Conservation (phyloP, 2,888 invertebrate species). For the Latrodectus hesperus region DNA sequence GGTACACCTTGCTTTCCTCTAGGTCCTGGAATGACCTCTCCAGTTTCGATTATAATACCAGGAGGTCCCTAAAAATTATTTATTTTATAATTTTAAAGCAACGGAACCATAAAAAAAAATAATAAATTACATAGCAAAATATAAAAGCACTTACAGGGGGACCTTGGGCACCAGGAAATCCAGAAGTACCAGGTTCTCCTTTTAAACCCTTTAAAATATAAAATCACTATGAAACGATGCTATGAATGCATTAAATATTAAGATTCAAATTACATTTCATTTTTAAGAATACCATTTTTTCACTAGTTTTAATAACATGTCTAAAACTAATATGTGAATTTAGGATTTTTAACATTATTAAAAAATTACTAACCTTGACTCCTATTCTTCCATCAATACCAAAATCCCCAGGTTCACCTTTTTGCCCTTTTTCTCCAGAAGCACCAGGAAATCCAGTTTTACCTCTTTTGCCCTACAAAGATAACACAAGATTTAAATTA, state of each 20-base stretch:
- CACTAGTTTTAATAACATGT: too few species aligned
- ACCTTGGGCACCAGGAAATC: slow-evolving; percentile 60
- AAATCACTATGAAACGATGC: background rate
- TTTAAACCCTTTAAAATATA: slow-evolving; percentile 44
- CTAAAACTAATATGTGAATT: too few species aligned
- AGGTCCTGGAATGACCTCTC: slow-evolving; percentile 78
- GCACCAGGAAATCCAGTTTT: slow-evolving; percentile 70
- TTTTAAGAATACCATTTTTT: too few species aligned
- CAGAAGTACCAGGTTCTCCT: slow-evolving; percentile 62
- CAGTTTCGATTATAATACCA: slow-evolving; percentile 68
- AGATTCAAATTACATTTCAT: too few species aligned
- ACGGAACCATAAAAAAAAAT: background rate
- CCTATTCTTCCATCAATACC: slow-evolving; percentile 80
- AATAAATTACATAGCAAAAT: background rate
- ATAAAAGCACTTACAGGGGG: slow-evolving; percentile 39
- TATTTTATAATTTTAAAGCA: background rate
- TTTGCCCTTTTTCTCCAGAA: slow-evolving; percentile 79
- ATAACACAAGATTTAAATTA: background rate
- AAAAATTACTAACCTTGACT: slow-evolving; percentile 45
- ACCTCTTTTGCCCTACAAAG: slow-evolving; percentile 70
- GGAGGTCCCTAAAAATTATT: slow-evolving; percentile 62
- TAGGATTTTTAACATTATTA: too few species aligned
- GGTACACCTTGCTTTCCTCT: slow-evolving; percentile 77
- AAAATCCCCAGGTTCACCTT: slow-evolving; percentile 81
- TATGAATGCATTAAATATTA: too few species aligned